phyloP scores from a whole-genome alignment of 2,888 invertebrate genomes.

The Ectemnius cavifrons region DNA sequence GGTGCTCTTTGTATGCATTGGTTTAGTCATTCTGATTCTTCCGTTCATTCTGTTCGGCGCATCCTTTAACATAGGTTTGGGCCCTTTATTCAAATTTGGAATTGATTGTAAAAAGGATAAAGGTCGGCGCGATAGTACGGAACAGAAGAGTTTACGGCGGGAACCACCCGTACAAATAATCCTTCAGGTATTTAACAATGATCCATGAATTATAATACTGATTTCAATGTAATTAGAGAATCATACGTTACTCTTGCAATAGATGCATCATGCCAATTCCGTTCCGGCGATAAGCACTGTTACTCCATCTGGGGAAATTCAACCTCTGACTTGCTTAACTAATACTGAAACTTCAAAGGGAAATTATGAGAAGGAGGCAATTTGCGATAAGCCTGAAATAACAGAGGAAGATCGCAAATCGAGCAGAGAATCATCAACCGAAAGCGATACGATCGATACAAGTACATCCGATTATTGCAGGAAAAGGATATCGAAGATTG shows the following conservation, averaged over 20 bases:
- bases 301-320: too few relatives aligned
- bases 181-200: conserved; percentile 50
- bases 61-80: conserved; percentile 59
- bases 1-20: conserved; percentile 46
- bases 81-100: conserved; percentile 60
- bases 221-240: background rate
- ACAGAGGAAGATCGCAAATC: background rate
- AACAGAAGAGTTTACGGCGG: too few relatives aligned
- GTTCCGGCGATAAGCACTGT: too few relatives aligned
- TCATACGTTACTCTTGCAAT: background rate
- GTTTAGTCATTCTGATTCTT: conserved; percentile 37
- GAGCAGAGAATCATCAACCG: too few relatives aligned
- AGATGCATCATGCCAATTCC: too few relatives aligned
- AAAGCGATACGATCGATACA: too few relatives aligned
- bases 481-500: too few relatives aligned
- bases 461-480: too few relatives aligned
- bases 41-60: conserved; percentile 56
- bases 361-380: background rate
- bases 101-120: conserved; percentile 27
- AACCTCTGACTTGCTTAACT: background rate
- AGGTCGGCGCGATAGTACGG: conserved; percentile 13
- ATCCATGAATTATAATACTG: background rate
- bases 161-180: conserved; percentile 53
- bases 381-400: background rate
- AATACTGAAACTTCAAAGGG: background rate